These are phyloP conservation scores for Drosophila antonietae DNA, from an alignment of 2,888 invertebrate genomes.

Conservation along the genomic window DNA sequence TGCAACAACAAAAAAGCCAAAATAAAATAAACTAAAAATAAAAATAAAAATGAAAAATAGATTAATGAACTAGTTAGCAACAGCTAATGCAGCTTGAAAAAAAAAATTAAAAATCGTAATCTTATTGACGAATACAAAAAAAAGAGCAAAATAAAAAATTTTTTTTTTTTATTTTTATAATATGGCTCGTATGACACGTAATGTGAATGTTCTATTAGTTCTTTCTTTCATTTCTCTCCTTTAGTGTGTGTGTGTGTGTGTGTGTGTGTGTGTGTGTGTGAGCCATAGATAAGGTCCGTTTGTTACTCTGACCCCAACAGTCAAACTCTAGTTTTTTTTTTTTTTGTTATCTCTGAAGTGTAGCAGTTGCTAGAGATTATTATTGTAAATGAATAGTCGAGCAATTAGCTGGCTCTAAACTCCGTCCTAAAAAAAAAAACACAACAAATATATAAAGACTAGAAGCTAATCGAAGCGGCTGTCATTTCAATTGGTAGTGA, in stretches of 20 bases:
- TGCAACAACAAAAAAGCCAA: not conserved
- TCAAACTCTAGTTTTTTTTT: conserved; percentile 20
- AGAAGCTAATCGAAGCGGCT: not conserved
- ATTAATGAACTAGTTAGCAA: conserved; percentile 28
- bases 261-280: not conserved
- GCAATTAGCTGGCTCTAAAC: not conserved
- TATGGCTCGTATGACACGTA: conserved; percentile 25
- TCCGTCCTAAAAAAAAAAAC: not conserved
- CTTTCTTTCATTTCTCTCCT: not conserved
- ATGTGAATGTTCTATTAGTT: conserved; percentile 9
- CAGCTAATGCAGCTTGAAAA: conserved; percentile 26
- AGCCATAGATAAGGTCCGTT: conserved; percentile 36
- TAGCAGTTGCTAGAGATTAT: not conserved
- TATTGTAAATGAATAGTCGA: not conserved
- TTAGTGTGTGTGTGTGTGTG: not conserved
- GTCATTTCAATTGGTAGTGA: not conserved
- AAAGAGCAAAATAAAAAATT: not conserved
- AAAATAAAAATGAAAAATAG: not conserved
- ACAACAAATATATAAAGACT: not conserved
- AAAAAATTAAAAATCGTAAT: conserved; percentile 23
- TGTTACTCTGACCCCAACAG: conserved; percentile 46
- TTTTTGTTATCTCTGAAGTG: conserved; percentile 30
- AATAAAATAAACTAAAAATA: not conserved
- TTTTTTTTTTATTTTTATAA: conserved; percentile 4
- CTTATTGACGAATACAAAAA: conserved; percentile 32